Percentiles rank a stretch among this genome's conserved stretches.
Evolutionary conservation across 2,113 vertebrate genomes (phyloP).

Genomic region (Podarcis cretensis): DNA sequence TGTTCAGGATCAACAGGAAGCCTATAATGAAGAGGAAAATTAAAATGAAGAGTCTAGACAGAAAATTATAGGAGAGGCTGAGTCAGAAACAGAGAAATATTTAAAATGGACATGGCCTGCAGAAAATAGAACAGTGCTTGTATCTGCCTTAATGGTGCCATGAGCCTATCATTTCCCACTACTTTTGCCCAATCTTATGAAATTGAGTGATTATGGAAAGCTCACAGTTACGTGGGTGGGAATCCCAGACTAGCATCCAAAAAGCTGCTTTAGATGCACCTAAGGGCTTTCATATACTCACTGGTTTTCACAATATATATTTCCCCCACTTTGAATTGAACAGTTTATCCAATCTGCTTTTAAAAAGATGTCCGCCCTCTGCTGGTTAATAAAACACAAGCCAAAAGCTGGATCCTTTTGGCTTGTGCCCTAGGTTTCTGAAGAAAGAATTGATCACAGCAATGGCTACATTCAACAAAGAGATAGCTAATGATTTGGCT

Average conservation of each 20-base stretch:
- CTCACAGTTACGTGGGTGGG: background rate
- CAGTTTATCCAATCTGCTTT: background rate
- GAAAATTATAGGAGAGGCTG: background rate
- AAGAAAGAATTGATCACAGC: background rate
- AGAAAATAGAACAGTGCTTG: background rate
- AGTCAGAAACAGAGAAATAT: background rate
- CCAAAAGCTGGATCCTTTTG: background rate
- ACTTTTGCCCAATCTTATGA: background rate
- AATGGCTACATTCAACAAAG: background rate
- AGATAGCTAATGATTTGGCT: background rate
- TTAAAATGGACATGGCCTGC: background rate
- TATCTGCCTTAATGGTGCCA: background rate
- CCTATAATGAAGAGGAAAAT: background rate
- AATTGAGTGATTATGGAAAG: background rate
- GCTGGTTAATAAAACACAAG: background rate
- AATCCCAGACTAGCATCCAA: background rate
- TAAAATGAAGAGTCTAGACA: background rate
- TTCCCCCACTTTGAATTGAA: background rate
- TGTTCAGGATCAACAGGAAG: conserved; percentile 32
- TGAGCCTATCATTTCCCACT: no score
- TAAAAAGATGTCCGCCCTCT: background rate
- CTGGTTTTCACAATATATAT: no score
- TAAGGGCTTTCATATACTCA: background rate
- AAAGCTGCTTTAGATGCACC: no score
- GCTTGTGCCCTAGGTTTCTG: background rate